A percentile compares a stretch with the other conserved stretches of the same genome.
These are phyloP conservation scores for Nibea albiflora DNA, from an alignment of 2,113 vertebrate species.

Conservation along the genomic window DNA sequence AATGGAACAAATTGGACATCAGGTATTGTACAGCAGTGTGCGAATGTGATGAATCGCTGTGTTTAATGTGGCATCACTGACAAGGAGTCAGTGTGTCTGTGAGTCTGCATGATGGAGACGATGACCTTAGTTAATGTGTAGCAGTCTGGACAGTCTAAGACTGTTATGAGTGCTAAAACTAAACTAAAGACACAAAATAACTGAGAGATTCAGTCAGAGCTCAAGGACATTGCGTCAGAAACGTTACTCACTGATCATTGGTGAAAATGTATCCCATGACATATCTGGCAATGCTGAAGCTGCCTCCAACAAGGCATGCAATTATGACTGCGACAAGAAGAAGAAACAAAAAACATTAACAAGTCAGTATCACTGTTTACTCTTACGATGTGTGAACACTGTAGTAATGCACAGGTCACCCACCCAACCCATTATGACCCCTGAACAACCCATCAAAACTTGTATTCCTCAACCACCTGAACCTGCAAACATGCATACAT, in stretches of 20 bases:
- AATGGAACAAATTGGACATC: not conserved
- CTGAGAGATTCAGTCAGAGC: not conserved
- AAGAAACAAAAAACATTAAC: not conserved
- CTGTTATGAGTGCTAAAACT: not conserved
- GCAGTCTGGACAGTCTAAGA: not conserved
- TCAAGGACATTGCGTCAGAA: not conserved
- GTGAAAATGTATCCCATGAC: slow-evolving; percentile 90
- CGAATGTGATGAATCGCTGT: not conserved
- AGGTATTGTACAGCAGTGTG: not conserved
- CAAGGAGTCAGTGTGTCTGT: not conserved
- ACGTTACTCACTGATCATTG: slow-evolving; percentile 85
- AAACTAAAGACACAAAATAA: not conserved
- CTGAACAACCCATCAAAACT: too few relatives aligned
- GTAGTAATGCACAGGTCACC: too few relatives aligned
- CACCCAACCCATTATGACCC: too few relatives aligned
- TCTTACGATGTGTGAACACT: too few relatives aligned
- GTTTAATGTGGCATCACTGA: not conserved
- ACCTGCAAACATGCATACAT: too few relatives aligned
- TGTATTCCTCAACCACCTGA: too few relatives aligned
- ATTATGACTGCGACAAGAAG: slow-evolving; percentile 80
- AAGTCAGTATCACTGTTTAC: too few relatives aligned
- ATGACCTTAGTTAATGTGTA: slow-evolving; percentile 2
- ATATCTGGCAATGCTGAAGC: slow-evolving; percentile 77
- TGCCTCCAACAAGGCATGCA: slow-evolving; percentile 75
- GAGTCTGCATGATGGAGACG: not conserved